Conservation (phyloP, 2,113 vertebrate genomes). For the Sapayoa aenigma region DNA sequence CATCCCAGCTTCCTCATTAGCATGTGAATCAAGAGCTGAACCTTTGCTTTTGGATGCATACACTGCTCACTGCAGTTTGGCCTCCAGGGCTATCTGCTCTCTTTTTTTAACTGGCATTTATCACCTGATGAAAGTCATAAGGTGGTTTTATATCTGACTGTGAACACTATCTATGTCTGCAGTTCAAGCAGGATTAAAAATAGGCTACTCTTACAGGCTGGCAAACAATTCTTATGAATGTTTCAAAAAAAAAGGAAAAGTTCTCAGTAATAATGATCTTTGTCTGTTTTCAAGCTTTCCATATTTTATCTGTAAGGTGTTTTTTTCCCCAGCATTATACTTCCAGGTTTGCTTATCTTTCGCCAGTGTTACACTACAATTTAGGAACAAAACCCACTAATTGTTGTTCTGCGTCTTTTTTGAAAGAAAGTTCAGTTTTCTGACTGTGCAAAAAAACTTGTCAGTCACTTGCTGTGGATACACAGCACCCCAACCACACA, state of each 20-base stretch:
- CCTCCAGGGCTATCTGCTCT: background rate
- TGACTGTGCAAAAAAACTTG: background rate
- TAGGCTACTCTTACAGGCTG: background rate
- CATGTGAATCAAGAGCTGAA: background rate
- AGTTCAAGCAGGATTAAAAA: background rate
- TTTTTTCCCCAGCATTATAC: background rate
- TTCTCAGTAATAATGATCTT: background rate
- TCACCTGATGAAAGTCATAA: background rate
- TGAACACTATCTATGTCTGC: background rate
- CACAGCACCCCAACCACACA: background rate
- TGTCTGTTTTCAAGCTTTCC: background rate
- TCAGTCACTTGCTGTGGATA: background rate
- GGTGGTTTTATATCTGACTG: background rate
- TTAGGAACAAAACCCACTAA: background rate
- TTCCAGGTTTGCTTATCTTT: background rate
- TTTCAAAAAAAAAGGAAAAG: background rate
- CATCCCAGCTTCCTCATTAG: background rate
- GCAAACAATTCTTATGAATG: background rate
- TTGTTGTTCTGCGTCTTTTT: background rate
- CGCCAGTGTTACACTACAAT: accelerated
- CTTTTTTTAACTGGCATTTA: background rate
- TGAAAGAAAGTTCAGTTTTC: background rate
- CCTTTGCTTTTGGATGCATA: background rate
- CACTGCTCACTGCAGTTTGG: background rate
- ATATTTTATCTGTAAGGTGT: background rate